Evolutionary conservation across 2,888 invertebrate genomes (phyloP), one percentile per base, ranked within the genome.

Genomic region (Branchellion lobata): DNA sequence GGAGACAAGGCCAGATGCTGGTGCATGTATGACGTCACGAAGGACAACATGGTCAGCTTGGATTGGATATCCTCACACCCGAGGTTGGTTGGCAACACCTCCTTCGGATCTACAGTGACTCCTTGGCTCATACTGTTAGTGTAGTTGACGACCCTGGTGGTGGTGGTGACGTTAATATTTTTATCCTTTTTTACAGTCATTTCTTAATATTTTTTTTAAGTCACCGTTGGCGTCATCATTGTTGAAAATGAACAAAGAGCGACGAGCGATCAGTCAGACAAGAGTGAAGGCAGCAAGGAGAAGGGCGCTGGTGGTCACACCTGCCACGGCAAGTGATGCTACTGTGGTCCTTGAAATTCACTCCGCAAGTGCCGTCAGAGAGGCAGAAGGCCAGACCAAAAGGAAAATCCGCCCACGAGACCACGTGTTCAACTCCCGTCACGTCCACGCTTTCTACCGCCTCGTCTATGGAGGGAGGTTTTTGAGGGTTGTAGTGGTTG

Each of bases 381-480:
- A 89, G 84, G 83, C 88, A 88, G 85, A 88, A 89, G 73, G 88
- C 89, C 83, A 89, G 89, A 51, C 89, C 89, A 81, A 88, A 88
- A 82, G 88, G 86, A 84, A 89, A 89, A 83, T 89, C 89, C 47
- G 89, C 88, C 89, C 89, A 89, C 83, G 88, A 88, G 57, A n/a
- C 21, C 24, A 57, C 61, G 61, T 57, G 24, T 14, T 14, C 14
- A 18, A 57, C 61, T 57, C 3, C n/a, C n/a, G 21, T n/a, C 24
- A 57, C n/a, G n/a, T 8, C n/a, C 3, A 18, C 61, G 21, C 24
- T 5, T n/a, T 57, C 21, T 57, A n/a, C 61, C n/a, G 61, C 61
- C n/a, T 57, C 21, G 21, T 57, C 61, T 57, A 14, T 40, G 40
- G n/a, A n/a, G n/a, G n/a, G n/a, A n/a, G n/a, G n/a, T n/a, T 40